Base-by-base conservation (phyloP, 2,888 invertebrate genomes). In the Tanytarsus gracilentus region DNA sequence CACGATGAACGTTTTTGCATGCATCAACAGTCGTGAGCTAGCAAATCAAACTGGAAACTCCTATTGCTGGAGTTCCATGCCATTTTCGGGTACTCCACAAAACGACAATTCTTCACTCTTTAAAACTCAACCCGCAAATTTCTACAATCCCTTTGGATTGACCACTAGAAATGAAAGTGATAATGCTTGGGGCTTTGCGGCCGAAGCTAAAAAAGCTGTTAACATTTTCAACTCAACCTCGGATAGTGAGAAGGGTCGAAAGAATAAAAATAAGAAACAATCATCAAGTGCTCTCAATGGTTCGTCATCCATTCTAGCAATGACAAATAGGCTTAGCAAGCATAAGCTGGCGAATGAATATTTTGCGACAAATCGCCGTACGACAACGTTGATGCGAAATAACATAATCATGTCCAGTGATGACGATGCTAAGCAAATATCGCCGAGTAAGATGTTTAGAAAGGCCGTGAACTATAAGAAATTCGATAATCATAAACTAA, bases 161-260 rank as follows among this genome's bases (percentile, higher is more conserved):
- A 26, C 30, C 14, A 8, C 21, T 4, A 26, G 16, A 50, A 29
- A 23, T n/a, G 50, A 60, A 4, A 36, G 4, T n/a, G 55, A n/a
- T n/a, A n/a, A 55, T n/a, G 55, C 48, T 52, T 80, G 80, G 80
- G 80, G 80, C 1, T 80, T 80, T 70, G 80, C 80, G 4, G 80
- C 80, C 23, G 80, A 80, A 64, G 80, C 80, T 21, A 79, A 77
- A 65, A 80, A 79, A 64, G 69, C 72, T 30, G 69, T 71, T 21
- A 75, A 75, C 65, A 77, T 76, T 52, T 64, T 64, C 5, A 65
- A n/a, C n/a, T n/a, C 66, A 65, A 64, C 30, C 44, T 58, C 55
- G 11, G 27, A 62, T 62, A 23, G 39, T 44, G 27, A 30, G 62
- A 39, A 27, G 16, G n/a, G 30, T 29, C 11, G 52, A 49, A 33